Evolutionary conservation across 2,113 vertebrate genomes (phyloP).

Genomic region (Serinus canaria): DNA sequence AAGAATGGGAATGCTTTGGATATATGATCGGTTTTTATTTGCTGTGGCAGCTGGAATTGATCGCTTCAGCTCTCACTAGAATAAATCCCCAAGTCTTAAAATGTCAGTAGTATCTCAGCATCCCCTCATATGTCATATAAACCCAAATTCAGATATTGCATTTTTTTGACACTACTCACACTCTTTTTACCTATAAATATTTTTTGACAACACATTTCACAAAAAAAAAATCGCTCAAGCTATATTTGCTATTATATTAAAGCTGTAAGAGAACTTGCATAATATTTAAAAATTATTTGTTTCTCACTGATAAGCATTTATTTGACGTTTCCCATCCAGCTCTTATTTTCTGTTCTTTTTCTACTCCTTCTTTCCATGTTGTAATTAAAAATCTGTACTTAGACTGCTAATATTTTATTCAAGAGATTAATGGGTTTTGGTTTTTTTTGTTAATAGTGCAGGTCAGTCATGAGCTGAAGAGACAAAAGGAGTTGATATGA

Average conservation of each 20-base stretch:
- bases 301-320: neutral
- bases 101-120: neutral
- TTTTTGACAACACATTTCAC: neutral
- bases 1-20: neutral
- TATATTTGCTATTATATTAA: neutral
- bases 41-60: neutral
- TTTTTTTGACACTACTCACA: neutral
- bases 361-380: neutral
- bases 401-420: neutral
- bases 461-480: neutral
- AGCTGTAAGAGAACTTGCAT: neutral
- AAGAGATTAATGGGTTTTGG: neutral
- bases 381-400: neutral
- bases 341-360: neutral
- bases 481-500: neutral
- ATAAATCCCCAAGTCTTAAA: neutral
- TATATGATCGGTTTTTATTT: neutral
- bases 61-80: accelerated
- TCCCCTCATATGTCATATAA: accelerated
- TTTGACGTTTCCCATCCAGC: neutral
- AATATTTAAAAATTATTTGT: neutral
- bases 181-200: neutral
- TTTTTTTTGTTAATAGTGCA: neutral
- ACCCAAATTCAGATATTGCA: neutral
- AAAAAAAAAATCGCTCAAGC: neutral